Evolutionary conservation across 2,113 vertebrate species (phyloP), one percentile per base, ranked within the genome.

Genomic region (Oxyura jamaicensis): DNA sequence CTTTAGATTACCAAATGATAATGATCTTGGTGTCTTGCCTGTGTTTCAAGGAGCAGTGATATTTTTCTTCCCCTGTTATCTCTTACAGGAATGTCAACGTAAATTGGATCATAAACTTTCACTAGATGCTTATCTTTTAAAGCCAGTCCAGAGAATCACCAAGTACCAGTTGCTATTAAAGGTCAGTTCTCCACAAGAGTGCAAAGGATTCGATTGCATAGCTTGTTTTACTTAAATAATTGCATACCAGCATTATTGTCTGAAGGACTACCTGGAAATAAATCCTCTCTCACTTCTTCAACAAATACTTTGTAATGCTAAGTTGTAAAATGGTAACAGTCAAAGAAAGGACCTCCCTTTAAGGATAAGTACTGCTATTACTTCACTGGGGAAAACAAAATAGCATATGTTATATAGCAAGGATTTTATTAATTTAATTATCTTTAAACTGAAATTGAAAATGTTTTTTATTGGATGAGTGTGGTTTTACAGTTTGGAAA

Each of bases 141-240:
- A 99, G 90, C 99, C 99, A 22, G 99, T 99, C 62, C 99, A 99
- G 96, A 98, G 99, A 87, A 99, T 99, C 97, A 99, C 99, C 55
- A 99, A 99, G 81, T 99, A 99, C 95, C 99, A 99, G 86, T 90
- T 99, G 77, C 98, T 99, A 95, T 97, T 99, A 41, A 99, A 99
- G 98, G 99, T 98, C 95, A 88, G 15, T 41, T 68, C 39, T 35
- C 16, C 21, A 6, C 26, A 50, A 42, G 39, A 28, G 10, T 58
- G 35, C 20, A 44, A 46, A 72, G 29, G 42, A 63, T 69, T 66
- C 44, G 67, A 59, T 0, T 16, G 21, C 13, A 42, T 2, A 18
- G 20, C 48, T 89, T 83, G 9, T 74, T 90, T 88, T 68, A 52
- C 26, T 60, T 67, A 39, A 3, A 52, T 42, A 83, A 53, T 44